Evolutionary conservation across 2,113 vertebrate species (phyloP).

Genomic region (Osmerus mordax): DNA sequence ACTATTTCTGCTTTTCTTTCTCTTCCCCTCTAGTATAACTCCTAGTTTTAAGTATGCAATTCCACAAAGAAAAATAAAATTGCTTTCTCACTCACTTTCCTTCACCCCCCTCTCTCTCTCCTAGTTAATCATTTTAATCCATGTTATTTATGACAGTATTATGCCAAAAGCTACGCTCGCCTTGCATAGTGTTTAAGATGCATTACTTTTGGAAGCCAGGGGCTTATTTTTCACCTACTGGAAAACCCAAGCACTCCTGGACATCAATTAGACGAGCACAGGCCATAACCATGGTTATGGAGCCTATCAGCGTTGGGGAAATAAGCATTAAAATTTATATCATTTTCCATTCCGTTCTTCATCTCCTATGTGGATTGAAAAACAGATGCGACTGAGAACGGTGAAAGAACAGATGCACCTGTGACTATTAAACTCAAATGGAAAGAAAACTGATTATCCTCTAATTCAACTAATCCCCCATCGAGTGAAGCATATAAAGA

Average conservation of each 20-base stretch:
- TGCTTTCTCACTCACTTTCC: conserved; percentile 8
- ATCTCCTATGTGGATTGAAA: too few relatives aligned
- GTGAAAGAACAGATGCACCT: background rate
- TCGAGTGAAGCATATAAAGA: background rate
- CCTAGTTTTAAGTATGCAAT: conserved; percentile 37
- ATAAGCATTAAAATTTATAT: conserved; percentile 17
- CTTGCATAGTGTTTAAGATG: conserved; percentile 43
- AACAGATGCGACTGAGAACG: too few relatives aligned
- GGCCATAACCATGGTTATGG: conserved; percentile 9
- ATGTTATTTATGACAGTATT: conserved; percentile 48
- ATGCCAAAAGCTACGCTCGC: conserved; percentile 35
- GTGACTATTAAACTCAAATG: background rate
- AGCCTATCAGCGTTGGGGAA: conserved; percentile 21
- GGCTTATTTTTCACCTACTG: conserved; percentile 28
- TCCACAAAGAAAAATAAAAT: conserved; percentile 44
- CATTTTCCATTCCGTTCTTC: conserved; percentile 4
- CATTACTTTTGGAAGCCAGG: conserved; percentile 31
- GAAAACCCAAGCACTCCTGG: conserved; percentile 33
- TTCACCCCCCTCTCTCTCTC: background rate
- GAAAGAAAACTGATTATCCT: background rate
- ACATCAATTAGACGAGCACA: conserved; percentile 41
- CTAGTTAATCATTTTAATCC: conserved; percentile 41
- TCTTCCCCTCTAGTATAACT: conserved; percentile 24
- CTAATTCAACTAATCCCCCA: conserved; percentile 5
- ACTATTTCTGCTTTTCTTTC: conserved; percentile 19